phyloP scores from a whole-genome alignment of 2,888 invertebrate genomes.

The Ditylenchus weischeri region DNA sequence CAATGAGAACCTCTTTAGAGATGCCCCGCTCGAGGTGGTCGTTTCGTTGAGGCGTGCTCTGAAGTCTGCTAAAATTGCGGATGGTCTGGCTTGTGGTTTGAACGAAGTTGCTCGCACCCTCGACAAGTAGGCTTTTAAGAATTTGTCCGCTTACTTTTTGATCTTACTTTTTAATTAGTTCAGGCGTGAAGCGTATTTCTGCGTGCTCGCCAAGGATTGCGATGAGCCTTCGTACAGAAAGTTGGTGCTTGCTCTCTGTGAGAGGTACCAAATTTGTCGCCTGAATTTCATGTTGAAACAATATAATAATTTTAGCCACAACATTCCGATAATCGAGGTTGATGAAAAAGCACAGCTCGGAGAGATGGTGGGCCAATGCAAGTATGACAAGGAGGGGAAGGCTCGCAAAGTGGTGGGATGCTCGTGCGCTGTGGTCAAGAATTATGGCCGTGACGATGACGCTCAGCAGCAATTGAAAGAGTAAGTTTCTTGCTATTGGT shows the following conservation, averaged over 20 bases:
- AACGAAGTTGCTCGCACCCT: constrained; percentile 95
- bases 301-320: constrained; percentile 65
- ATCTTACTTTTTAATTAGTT: constrained; percentile 5
- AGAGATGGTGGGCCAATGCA: constrained; percentile 98
- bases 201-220: constrained; percentile 94
- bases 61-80: constrained; percentile 88
- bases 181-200: constrained; percentile 91
- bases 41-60: constrained; percentile 88
- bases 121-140: constrained; percentile 73
- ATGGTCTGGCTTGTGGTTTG: constrained; percentile 90
- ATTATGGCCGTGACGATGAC: constrained; percentile 94
- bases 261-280: constrained; percentile 66
- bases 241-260: constrained; percentile 92
- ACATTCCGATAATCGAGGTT: constrained; percentile 89
- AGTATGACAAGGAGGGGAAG: constrained; percentile 97
- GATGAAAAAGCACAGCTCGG: constrained; percentile 98
- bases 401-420: constrained; percentile 97
- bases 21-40: constrained; percentile 71
- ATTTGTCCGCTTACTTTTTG: not conserved
- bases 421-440: constrained; percentile 94
- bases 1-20: constrained; percentile 22
- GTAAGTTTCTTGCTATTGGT: no score
- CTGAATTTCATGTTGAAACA: no score
- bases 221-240: constrained; percentile 97
- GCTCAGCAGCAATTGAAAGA: constrained; percentile 90